Evolutionary conservation across 2,113 vertebrate species (phyloP), one percentile per base, ranked within the genome.

Genomic region (Oryzias woworae): DNA sequence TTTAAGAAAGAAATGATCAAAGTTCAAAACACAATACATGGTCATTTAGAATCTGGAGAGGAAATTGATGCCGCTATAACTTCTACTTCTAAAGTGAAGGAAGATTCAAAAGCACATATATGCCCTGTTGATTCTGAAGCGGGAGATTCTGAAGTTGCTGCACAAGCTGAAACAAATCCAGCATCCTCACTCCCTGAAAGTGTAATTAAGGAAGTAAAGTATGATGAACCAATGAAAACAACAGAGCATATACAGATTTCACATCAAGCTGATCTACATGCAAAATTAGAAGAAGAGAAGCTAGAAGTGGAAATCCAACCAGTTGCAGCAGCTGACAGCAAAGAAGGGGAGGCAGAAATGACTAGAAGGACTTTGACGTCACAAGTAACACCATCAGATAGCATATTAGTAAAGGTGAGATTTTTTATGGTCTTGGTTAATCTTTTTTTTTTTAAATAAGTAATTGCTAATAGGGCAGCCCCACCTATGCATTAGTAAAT

Each of bases 21-120:
- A 69, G 62, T 75, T 43, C 50, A 51, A 23, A 81, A 82, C 47
- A 65, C 76, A 23, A 92, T 92, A 85, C 17, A 53, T 0, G 90
- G 69, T 7, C 7, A 69, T 68, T 65, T 83, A 85, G 55, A 78
- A 89, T 88, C 31, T 17, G 58, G 69, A 67, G 12, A 1, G 59
- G 22, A 66, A 47, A 45, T 5, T 52, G 13, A 6, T 48, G 71
- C 17, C 49, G 45, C n/a, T 55, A 16, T 46, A 28, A 15, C 54
- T 62, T 57, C 58, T 1, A 22, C 46, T 52, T 3, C 56, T 26
- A 44, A 63, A 59, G 57, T 50, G 28, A 56, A 62, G 28, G 54
- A 77, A 1, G 7, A 23, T 23, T 42, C 48, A 51, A 28, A 26
- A 69, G 48, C 49, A 18, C 36, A 56, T 2, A 46, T 42, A 41